phyloP scores from a whole-genome alignment of 1,140 invertebrate genomes.

The Atta cephalotes region DNA sequence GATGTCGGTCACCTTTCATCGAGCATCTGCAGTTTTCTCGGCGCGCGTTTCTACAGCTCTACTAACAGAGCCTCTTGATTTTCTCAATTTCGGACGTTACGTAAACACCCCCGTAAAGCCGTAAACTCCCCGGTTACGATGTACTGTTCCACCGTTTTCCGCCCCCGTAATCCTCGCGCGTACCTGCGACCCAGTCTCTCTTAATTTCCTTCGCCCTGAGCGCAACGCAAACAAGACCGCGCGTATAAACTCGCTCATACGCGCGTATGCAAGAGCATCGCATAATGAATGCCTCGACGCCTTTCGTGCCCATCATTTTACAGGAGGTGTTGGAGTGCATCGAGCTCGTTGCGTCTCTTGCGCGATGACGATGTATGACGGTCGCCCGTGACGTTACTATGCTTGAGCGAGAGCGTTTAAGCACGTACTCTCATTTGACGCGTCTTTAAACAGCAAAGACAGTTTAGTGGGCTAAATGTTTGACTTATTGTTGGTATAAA shows the following conservation, averaged over 20 bases:
- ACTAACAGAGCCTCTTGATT: slow-evolving; percentile 42
- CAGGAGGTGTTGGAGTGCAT: slow-evolving; percentile 46
- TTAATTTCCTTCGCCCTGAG: slow-evolving; percentile 55
- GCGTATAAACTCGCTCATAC: slow-evolving; percentile 54
- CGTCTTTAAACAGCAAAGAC: background rate
- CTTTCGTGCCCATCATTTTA: slow-evolving; percentile 55
- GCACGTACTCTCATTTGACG: slow-evolving; percentile 22
- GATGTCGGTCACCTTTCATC: slow-evolving; percentile 46
- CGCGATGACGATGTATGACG: slow-evolving; percentile 28
- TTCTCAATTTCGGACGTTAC: slow-evolving; percentile 50
- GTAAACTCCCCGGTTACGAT: slow-evolving; percentile 35
- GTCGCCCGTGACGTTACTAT: slow-evolving; percentile 22
- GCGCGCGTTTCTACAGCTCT: slow-evolving; percentile 28
- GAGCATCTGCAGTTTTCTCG: slow-evolving; percentile 19
- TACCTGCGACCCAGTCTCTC: slow-evolving; percentile 38
- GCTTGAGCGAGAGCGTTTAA: slow-evolving; percentile 33
- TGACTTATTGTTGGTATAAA: slow-evolving; percentile 15
- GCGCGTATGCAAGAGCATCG: slow-evolving; percentile 48
- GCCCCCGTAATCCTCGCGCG: slow-evolving; percentile 38
- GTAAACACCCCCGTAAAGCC: slow-evolving; percentile 53
- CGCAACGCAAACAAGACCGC: slow-evolving; percentile 53
- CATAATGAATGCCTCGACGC: slow-evolving; percentile 53
- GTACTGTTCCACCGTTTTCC: background rate
- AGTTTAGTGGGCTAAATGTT: background rate
- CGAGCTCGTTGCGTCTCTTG: slow-evolving; percentile 43